These are phyloP conservation scores for Cephus cinctus DNA, from an alignment of 1,140 invertebrate species.

Conservation along the genomic window DNA sequence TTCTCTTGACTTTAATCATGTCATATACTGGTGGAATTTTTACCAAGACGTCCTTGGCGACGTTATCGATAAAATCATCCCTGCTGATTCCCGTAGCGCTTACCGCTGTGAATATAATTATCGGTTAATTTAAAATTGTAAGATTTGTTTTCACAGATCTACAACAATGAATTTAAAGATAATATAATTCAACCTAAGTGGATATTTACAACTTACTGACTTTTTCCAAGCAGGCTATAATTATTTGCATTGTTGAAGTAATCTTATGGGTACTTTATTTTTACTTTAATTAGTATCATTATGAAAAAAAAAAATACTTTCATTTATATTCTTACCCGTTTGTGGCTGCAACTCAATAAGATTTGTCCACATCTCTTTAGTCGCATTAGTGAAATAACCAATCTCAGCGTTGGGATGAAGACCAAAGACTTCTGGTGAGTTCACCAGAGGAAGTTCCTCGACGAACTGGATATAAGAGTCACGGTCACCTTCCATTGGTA, in stretches of 20 bases:
- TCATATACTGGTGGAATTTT: constrained; percentile 78
- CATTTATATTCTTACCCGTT: constrained; percentile 61
- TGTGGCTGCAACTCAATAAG: constrained; percentile 86
- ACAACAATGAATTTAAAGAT: not conserved
- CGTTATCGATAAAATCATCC: constrained; percentile 79
- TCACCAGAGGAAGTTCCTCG: constrained; percentile 70
- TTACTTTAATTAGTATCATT: not conserved
- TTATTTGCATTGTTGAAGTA: not conserved
- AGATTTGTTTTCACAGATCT: too few relatives aligned
- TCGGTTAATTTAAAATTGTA: constrained; percentile 2
- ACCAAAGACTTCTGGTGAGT: constrained; percentile 85
- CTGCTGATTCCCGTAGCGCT: constrained; percentile 64
- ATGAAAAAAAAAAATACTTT: constrained; percentile 1
- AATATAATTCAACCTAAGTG: constrained; percentile 3
- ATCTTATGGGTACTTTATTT: not conserved
- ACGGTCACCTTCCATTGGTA: constrained; percentile 69
- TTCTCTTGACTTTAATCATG: constrained; percentile 73
- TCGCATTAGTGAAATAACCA: constrained; percentile 82
- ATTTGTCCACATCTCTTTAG: constrained; percentile 79
- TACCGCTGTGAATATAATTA: constrained; percentile 42
- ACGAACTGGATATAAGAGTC: constrained; percentile 73
- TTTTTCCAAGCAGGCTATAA: constrained; percentile 3
- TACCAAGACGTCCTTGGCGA: constrained; percentile 71
- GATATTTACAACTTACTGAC: not conserved
- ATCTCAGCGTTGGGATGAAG: constrained; percentile 92